phyloP scores from a whole-genome alignment of 2,888 invertebrate genomes.

The Dasysyrphus albostriatus region DNA sequence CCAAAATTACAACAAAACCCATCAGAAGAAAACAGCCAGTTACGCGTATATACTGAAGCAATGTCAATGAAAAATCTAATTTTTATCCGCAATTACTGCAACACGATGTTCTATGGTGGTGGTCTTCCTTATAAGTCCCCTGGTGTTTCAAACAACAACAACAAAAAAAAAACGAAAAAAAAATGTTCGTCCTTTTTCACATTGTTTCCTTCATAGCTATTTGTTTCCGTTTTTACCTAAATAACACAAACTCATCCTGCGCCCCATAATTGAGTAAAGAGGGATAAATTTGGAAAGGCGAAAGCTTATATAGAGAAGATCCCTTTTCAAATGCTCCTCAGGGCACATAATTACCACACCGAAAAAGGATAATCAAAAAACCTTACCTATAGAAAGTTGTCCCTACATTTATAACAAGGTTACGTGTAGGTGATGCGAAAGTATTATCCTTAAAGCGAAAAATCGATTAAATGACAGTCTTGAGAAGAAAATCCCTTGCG shows the following conservation, averaged over 20 bases:
- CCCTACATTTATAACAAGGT: constrained; percentile 29
- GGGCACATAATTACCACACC: constrained; percentile 69
- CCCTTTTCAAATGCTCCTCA: constrained; percentile 37
- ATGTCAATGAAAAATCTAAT: constrained; percentile 28
- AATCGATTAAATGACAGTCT: constrained; percentile 63
- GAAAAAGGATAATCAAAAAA: constrained; percentile 65
- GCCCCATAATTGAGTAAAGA: constrained; percentile 17
- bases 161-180: background rate
- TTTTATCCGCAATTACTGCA: constrained; percentile 40
- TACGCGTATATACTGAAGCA: background rate
- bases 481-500: constrained; percentile 47
- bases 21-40: background rate
- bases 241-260: constrained; percentile 25
- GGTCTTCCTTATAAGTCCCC: background rate
- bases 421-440: constrained; percentile 54
- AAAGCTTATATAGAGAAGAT: constrained; percentile 7
- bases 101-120: background rate
- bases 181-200: constrained; percentile 15
- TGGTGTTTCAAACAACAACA: background rate
- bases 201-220: constrained; percentile 12
- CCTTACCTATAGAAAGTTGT: background rate
- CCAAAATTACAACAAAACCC: constrained; percentile 12
- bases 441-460: constrained; percentile 22
- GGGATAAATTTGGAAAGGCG: constrained; percentile 24
- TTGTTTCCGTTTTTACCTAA: background rate